Evolutionary conservation across 2,113 vertebrate species (phyloP), one percentile per base, ranked within the genome.

Genomic region (Prionailurus viverrinus): DNA sequence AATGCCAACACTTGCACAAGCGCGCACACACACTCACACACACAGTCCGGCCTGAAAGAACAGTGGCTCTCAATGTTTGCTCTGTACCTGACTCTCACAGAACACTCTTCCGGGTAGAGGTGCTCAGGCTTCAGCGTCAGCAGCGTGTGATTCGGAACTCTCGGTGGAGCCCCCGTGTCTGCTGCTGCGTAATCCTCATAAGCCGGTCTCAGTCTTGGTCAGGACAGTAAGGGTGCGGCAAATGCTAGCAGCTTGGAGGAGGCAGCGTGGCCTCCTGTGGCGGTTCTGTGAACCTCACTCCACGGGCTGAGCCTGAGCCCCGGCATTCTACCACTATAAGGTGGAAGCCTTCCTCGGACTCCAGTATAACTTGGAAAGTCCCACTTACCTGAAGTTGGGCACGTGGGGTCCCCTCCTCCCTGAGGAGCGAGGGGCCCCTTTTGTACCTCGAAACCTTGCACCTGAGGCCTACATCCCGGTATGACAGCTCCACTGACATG

Each of bases 1-100:
- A 78, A 66, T 48, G 61, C 58, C 39, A 16, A 84, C 39, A 7
- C 2, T 69, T 41, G 33, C 16, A 2, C 16, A 31, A 16, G 33
- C 18, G 2, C 2, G 3, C 21, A 8, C 12, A 15, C 27, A 18
- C 0, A 21, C 4, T 31, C 41, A 31, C 21, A 4, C 4, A 21
- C 51, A 31, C n/a, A 0, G 39, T 18, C 36, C 3, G 1, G 7
- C 39, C 53, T 15, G 12, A 63, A 89, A 89, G 58, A 55, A 10
- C 0, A 29, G 7, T 6, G 16, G 14, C 39, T 63, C 48, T 27
- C 19, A 41, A 3, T 5, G 2, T 45, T 29, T 19, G 4, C 82
- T 91, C 5, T 36, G 74, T 25, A 0, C 33, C 65, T 15, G 7
- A 51, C 18, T 69, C 55, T 90, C 33, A n/a, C 11, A 58, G 89